Percentiles rank a stretch among this genome's conserved stretches.
Evolutionary conservation across 2,888 invertebrate genomes (phyloP).

Genomic region (Dicranocentrus wangi): DNA sequence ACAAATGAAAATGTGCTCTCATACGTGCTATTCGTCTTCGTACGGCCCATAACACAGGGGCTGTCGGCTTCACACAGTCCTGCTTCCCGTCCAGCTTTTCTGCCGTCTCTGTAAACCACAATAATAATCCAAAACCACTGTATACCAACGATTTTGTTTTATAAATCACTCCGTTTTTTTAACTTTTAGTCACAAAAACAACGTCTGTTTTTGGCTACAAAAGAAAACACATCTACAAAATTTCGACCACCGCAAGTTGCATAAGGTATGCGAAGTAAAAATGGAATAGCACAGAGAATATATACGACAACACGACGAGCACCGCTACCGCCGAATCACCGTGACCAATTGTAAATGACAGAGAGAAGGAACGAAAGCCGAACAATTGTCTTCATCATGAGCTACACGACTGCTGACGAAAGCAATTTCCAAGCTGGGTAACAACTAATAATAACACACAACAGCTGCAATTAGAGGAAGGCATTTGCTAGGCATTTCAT

Average conservation of each 20-base stretch:
- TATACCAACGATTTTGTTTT: not conserved
- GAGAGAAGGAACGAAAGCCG: slow-evolving; percentile 10
- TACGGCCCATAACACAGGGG: slow-evolving; percentile 73
- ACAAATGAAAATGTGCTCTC: slow-evolving; percentile 33
- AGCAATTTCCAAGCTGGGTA: slow-evolving; percentile 21
- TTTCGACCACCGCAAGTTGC: not conserved
- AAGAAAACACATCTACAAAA: not conserved
- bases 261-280: not conserved
- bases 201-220: not conserved
- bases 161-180: not conserved
- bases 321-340: not conserved
- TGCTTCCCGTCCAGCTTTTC: slow-evolving; percentile 71
- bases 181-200: slow-evolving; percentile 1
- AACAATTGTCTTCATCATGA: not conserved
- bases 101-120: slow-evolving; percentile 65
- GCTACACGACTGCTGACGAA: slow-evolving; percentile 26
- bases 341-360: not conserved
- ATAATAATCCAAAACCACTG: slow-evolving; percentile 35
- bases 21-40: slow-evolving; percentile 61
- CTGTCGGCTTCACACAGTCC: slow-evolving; percentile 65
- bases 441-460: not conserved
- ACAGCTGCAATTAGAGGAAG: not conserved
- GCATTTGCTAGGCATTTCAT: not conserved
- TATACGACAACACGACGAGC: not conserved
- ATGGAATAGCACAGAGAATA: not conserved